These are phyloP conservation scores for Pachyrhynchus sulphureomaculatus DNA, from an alignment of 1,140 invertebrate species.

Conservation along the genomic window DNA sequence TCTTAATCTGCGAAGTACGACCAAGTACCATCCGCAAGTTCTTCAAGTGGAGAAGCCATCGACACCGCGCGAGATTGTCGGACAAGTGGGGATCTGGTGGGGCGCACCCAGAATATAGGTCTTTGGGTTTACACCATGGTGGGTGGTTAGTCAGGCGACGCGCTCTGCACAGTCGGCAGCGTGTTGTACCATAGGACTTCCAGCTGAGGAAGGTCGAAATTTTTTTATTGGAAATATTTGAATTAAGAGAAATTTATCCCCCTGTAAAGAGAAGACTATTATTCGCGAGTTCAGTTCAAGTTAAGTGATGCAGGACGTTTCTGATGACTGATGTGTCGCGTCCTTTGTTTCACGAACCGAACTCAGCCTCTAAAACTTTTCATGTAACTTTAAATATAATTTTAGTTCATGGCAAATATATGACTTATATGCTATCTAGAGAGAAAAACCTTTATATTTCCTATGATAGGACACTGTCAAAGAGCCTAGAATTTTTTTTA, in stretches of 20 bases:
- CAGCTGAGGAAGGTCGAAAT: not conserved
- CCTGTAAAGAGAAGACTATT: no score
- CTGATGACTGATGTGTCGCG: no score
- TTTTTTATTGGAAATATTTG: not conserved
- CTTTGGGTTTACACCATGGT: conserved; percentile 2
- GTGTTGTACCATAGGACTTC: not conserved
- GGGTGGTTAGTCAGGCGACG: conserved; percentile 1
- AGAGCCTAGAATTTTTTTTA: no score
- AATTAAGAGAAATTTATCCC: not conserved
- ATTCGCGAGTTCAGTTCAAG: no score
- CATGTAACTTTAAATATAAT: no score
- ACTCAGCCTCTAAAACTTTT: no score
- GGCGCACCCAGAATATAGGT: not conserved
- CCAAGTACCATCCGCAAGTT: not conserved
- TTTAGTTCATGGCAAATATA: no score
- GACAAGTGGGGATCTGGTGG: not conserved
- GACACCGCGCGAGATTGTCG: not conserved
- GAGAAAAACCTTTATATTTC: no score
- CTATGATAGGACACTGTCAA: no score
- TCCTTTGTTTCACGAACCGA: no score
- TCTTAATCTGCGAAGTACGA: not conserved
- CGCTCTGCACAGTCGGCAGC: not conserved
- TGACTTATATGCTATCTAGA: no score
- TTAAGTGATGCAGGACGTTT: no score
- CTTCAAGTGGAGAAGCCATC: not conserved